Base-by-base conservation (phyloP, 2,888 invertebrate species). In the Watsonalla cultraria region DNA sequence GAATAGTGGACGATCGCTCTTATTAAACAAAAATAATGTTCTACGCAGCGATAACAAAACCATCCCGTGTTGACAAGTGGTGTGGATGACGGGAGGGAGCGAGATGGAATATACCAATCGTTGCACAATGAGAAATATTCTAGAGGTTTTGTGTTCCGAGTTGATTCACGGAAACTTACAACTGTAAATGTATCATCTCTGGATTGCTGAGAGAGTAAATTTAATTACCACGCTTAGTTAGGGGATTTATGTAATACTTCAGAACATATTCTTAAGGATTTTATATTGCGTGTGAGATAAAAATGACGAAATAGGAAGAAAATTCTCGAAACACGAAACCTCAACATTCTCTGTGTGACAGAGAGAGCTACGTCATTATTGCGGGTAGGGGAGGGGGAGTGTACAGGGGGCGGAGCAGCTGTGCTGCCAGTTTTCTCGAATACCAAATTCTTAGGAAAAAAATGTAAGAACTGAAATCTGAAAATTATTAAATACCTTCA, bases 81-180 rank as follows among this genome's bases (percentile, higher is more conserved):
- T 66, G 70, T 71, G 74, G 80, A 80, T 78, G 82, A 80, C 77
- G 64, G 57, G 78, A 58, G 72, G 58, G 80, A 90, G 77, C 63
- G 85, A 75, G 88, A 88, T 34, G 60, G 75, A 74, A 67, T 53
- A 79, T 74, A 68, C 58, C 61, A 61, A 51, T 52, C 57, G 57
- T 64, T 66, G 64, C 72, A 68, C 73, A 73, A 73, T 72, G 69
- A 70, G 74, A 73, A 75, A 66, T 63, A 52, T 59, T 64, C 58
- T 51, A 51, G 83, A 90, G 89, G 90, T 89, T 88, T 89, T 78
- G 89, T 81, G 90, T 90, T 89, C 69, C 90, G 64, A 83, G 80
- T 61, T 55, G 57, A 56, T 57, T 73, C 48, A 64, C 80, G 82
- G 83, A 83, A 84, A 68, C 66, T 74, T 74, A 73, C 61, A 50